Evolutionary conservation across 1,140 invertebrate species (phyloP), one percentile per base, ranked within the genome.

Genomic region (Drosophila albomicans): DNA sequence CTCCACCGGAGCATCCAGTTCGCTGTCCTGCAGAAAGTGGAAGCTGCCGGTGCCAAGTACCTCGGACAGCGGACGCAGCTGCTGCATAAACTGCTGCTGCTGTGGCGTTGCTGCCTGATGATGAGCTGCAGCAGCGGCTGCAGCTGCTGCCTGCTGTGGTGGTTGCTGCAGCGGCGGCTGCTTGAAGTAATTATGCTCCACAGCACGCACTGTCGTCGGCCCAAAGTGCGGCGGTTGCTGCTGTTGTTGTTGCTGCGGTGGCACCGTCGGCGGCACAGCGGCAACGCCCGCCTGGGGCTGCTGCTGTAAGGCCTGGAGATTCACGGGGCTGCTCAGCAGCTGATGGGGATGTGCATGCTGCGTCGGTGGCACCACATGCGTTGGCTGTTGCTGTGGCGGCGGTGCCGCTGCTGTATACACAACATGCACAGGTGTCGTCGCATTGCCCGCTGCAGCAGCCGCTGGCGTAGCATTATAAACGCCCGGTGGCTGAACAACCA

Each of bases 1-100:
- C 20, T 95, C 94, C 10, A 38, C 10, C 0, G 96, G 95, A 45
- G 95, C 94, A 91, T 96, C 96, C 56, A 96, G 93, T 92, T 96
- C 96, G 45, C 96, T 96, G 80, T 96, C 96, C 93, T 96, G 95
- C 16, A 96, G 93, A 82, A 96, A 96, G 91, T 95, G 96, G 91
- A 96, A 96, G 81, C 95, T 96, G 64, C 96, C 95, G 59, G 82
- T 75, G 20, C 91, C 91, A 63, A 96, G 94, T 5, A 96, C 95
- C 87, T 96, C 96, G 20, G 96, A 94, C 43, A 96, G 94, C 2
- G 95, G 95, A 76, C 95, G 91, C 49, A 94, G 91, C 49, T 95
- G 94, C 71, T 94, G 94, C 64, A 87, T 82, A n/a, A 84, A 84
- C 25, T 91, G 87, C 15, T 91, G 87, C 28, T 82, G 81, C 25